Evolutionary conservation across 2,113 vertebrate species (phyloP).

Genomic region (Antechinus flavipes): DNA sequence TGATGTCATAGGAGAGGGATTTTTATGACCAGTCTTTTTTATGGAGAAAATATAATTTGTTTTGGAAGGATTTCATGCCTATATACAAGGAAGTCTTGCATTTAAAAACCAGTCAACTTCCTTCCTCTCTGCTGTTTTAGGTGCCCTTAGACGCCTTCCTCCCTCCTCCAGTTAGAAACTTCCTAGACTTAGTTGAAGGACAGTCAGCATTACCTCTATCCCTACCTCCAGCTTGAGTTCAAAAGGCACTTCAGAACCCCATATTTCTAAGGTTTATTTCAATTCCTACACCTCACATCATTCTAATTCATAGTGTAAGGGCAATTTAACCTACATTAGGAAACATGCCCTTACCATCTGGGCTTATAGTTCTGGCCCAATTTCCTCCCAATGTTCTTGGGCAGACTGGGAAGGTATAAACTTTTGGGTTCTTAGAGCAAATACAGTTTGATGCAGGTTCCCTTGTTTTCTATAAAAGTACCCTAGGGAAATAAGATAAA

Average conservation of each 20-base stretch:
- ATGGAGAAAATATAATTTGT: neutral
- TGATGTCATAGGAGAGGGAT: neutral
- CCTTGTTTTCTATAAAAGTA: neutral
- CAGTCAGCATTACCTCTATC: neutral
- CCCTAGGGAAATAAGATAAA: neutral
- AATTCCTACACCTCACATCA: neutral
- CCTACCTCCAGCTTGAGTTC: neutral
- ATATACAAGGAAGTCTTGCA: neutral
- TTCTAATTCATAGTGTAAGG: neutral
- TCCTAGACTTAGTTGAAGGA: neutral
- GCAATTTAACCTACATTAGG: neutral
- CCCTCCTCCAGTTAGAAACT: neutral
- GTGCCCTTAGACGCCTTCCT: neutral
- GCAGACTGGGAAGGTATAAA: neutral
- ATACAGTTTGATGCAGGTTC: neutral
- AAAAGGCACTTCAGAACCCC: neutral
- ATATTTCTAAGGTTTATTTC: neutral
- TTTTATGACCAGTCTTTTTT: neutral
- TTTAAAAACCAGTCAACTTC: conserved; percentile 35
- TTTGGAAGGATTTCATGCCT: neutral
- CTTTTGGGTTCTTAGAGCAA: neutral
- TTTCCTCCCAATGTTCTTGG: neutral
- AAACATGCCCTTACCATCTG: neutral
- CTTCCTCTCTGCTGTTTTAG: conserved; percentile 32
- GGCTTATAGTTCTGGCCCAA: neutral